Percentiles rank a stretch among this genome's conserved stretches.
Conservation (phyloP, 2,888 invertebrate species). For the Sacculina carcini region DNA sequence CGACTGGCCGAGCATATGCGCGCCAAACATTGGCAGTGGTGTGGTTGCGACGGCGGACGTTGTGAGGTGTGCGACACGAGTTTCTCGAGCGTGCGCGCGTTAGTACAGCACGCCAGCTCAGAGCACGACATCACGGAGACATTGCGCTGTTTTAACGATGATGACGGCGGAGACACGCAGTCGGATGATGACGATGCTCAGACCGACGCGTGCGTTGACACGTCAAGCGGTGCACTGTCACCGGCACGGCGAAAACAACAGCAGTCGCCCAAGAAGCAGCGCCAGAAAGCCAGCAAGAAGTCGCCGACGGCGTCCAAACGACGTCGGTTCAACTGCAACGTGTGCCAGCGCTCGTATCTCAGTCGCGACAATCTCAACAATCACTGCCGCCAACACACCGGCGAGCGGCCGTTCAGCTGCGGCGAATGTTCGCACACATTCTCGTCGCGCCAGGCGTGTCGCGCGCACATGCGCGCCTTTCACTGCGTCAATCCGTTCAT, state of each 20-base stretch:
- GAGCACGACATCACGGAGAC: no score
- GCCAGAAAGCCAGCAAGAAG: no score
- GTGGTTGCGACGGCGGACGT: no score
- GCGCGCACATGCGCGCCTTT: neutral
- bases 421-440: conserved; percentile 1
- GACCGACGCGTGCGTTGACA: no score
- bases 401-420: conserved; percentile 8
- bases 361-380: conserved; percentile 6
- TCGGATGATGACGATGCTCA: no score
- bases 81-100: conserved; percentile 1
- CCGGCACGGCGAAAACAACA: no score
- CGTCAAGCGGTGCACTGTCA: no score
- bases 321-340: conserved; percentile 5
- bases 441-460: neutral
- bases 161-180: no score
- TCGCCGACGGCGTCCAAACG: no score
- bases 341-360: conserved; percentile 3
- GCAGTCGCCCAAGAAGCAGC: no score
- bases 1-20: neutral
- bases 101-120: no score
- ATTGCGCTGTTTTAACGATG: no score
- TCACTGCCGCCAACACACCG: conserved; percentile 8
- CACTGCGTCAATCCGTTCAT: neutral
- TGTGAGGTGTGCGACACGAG: neutral
- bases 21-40: neutral